Evolutionary conservation across 2,113 vertebrate genomes (phyloP), one percentile per base, ranked within the genome.

Genomic region (Muscicapa adusta): DNA sequence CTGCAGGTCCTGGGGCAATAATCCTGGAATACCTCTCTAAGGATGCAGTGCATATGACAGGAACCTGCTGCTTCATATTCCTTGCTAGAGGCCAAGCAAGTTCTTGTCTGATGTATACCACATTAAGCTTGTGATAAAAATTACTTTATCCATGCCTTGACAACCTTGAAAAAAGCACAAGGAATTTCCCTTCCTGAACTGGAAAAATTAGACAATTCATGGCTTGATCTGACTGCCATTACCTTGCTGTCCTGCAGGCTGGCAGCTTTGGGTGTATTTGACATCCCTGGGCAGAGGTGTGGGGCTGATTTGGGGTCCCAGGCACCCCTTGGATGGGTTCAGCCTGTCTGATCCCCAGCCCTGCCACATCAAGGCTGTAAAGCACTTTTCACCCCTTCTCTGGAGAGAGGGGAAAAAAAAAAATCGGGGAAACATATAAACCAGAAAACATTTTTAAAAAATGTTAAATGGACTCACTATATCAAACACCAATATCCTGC

Each of bases 91-190:
- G 17, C 9, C 0, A 1, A 72, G 17, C 3, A 79, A 61, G 5
- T 17, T 56, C 62, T 67, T 76, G 5, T 0, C 1, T 1, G 1
- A 12, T 13, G 26, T 60, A 9, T 7, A 61, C 8, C 31, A 57
- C n/a, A 40, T 82, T 67, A 79, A 51, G 13, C 51, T 29, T 36
- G 34, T 31, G 26, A 20, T 33, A 56, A 47, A 88, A 85, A 56
- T 36, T 4, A 22, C 16, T 34, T 73, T 24, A 50, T 9, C 23
- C 6, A 0, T 45, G n/a, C 19, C 16, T 10, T 10, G 7, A n/a
- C 9, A 57, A 48, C 19, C 36, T 43, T 61, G 31, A 60, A 75
- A 63, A 40, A 88, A 51, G 13, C 4, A 4, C 22, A 29, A 66
- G 12, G 10, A 18, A 7, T 5, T 76, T 89, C 33, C 48, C 14